phyloP scores from a whole-genome alignment of 2,888 invertebrate species.

The Meiosimyza decipiens region DNA sequence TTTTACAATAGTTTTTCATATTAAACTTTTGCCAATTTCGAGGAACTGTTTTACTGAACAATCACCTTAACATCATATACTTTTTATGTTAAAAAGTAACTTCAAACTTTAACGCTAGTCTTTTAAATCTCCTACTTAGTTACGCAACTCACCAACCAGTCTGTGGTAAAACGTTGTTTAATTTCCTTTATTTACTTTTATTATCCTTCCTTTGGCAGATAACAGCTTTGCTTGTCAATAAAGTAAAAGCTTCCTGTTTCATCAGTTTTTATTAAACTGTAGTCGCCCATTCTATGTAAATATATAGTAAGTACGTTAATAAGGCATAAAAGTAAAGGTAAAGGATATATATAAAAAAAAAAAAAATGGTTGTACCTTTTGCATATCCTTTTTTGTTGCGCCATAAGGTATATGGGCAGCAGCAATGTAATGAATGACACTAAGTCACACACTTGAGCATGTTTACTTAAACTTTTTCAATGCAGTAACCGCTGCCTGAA shows the following conservation, averaged over 20 bases:
- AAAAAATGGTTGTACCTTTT: neutral
- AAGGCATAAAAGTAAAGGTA: neutral
- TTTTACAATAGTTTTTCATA: no score
- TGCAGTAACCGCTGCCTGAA: neutral
- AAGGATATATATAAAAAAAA: neutral
- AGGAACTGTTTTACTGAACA: no score
- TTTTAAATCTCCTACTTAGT: no score
- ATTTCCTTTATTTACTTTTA: no score
- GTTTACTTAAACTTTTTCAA: slow-evolving; percentile 32
- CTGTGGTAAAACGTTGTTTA: no score
- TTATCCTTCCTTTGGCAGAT: slow-evolving; percentile 1
- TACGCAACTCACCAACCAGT: no score
- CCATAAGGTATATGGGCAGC: slow-evolving; percentile 5
- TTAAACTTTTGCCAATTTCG: no score
- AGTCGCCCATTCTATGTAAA: neutral
- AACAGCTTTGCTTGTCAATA: slow-evolving; percentile 23
- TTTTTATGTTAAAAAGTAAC: no score
- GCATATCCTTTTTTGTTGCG: neutral
- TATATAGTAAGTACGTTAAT: neutral
- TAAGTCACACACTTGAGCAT: slow-evolving; percentile 34
- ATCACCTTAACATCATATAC: no score
- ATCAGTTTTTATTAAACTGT: no score
- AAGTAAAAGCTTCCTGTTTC: neutral
- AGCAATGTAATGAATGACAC: slow-evolving; percentile 30
- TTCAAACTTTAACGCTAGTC: no score